phyloP scores from a whole-genome alignment of 2,113 vertebrate species.

The Alectura lathami region DNA sequence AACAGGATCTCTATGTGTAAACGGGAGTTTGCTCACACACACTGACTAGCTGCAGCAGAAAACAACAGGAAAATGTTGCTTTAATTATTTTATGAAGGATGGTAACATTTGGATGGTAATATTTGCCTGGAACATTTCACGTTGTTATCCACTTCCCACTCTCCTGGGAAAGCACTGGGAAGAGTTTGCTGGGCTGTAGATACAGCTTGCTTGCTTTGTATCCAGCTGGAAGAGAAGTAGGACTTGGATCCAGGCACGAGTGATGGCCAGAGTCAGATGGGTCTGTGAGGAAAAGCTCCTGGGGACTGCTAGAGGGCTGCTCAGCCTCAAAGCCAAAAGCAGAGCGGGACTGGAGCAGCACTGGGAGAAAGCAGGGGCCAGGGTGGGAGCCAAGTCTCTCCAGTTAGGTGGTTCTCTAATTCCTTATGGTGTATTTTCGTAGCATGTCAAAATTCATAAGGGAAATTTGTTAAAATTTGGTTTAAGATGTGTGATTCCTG shows the following conservation, averaged over 20 bases:
- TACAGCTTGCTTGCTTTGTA: background rate
- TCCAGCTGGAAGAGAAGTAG: background rate
- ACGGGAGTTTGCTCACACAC: background rate
- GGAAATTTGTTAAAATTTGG: background rate
- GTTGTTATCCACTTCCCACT: background rate
- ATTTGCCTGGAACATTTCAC: background rate
- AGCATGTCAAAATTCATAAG: background rate
- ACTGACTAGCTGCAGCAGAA: background rate
- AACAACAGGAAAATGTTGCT: background rate
- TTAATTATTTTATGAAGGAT: background rate
- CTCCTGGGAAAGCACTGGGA: background rate
- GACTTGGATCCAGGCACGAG: background rate
- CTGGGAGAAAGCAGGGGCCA: background rate
- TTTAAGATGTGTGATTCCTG: background rate
- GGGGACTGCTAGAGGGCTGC: background rate
- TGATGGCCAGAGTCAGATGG: fast-evolving
- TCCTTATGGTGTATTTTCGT: background rate
- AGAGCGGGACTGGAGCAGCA: background rate
- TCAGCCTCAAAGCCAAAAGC: background rate
- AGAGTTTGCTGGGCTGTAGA: background rate
- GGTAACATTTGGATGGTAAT: no score
- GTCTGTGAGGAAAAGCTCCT: background rate
- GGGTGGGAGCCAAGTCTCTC: background rate
- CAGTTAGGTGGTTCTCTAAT: background rate
- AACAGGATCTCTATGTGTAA: fast-evolving